Evolutionary conservation across 1,140 invertebrate genomes (phyloP).

Genomic region (Drosophila repleta): DNA sequence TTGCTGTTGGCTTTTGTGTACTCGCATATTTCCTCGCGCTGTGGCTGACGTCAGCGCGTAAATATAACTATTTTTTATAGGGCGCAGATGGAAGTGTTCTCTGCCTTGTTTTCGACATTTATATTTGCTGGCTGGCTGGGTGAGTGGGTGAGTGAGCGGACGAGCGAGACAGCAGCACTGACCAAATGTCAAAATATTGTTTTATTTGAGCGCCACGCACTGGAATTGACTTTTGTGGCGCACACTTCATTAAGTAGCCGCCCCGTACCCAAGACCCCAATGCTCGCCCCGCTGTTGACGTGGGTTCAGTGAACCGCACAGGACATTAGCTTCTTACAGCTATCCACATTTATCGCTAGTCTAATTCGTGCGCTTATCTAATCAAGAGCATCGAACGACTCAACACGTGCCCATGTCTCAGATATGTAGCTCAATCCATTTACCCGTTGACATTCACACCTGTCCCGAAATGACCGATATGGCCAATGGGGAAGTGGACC

Average conservation of each 20-base stretch:
- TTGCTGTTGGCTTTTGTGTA: slow-evolving; percentile 33
- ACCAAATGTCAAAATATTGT: slow-evolving; percentile 29
- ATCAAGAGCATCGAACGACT: slow-evolving; percentile 8
- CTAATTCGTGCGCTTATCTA: slow-evolving; percentile 16
- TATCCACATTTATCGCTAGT: slow-evolving; percentile 8
- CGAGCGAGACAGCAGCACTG: slow-evolving; percentile 7
- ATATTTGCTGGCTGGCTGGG: slow-evolving; percentile 13
- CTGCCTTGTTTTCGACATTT: slow-evolving; percentile 60
- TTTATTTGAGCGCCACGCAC: slow-evolving; percentile 18
- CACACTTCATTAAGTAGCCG: slow-evolving; percentile 22
- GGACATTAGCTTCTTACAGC: slow-evolving; percentile 21
- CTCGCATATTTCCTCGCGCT: slow-evolving; percentile 44
- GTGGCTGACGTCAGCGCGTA: slow-evolving; percentile 67
- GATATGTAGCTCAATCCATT: slow-evolving; percentile 7
- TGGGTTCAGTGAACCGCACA: slow-evolving; percentile 15
- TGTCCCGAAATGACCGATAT: slow-evolving; percentile 10
- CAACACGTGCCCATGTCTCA: slow-evolving; percentile 13
- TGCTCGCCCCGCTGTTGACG: too few relatives aligned
- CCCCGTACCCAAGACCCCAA: neutral
- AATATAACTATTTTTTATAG: slow-evolving; percentile 71
- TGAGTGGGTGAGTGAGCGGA: neutral
- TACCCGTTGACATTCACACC: neutral
- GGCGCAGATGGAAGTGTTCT: slow-evolving; percentile 46
- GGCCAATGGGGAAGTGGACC: neutral
- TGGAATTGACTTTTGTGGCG: slow-evolving; percentile 16